Evolutionary conservation across 2,797 vertebrate genomes (phyloP).

Genomic region (Rhynchonycteris naso): DNA sequence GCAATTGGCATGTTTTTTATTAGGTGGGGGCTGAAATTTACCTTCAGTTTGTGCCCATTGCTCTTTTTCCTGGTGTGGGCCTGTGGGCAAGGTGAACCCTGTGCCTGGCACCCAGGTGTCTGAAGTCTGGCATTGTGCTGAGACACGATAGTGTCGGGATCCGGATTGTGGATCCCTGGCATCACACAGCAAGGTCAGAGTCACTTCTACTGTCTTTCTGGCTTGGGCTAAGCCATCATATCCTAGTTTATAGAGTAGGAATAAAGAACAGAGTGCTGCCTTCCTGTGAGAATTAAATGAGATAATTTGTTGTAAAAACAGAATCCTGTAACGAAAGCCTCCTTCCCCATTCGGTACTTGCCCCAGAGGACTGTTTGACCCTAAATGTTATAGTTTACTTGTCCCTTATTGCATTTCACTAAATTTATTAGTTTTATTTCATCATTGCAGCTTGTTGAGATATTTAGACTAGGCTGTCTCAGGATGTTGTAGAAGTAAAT

Average conservation of each 20-base stretch:
- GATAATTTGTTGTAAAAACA: too few relatives aligned
- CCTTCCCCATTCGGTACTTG: neutral
- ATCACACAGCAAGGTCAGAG: rapidly evolving
- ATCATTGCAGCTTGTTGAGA: too few relatives aligned
- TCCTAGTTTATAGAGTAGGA: neutral
- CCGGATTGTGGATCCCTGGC: neutral
- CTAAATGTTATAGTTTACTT: rapidly evolving
- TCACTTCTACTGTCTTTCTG: rapidly evolving
- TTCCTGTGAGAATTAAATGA: neutral
- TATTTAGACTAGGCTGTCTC: neutral
- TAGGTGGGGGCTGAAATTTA: neutral
- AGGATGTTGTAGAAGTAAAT: neutral
- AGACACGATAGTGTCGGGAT: too few relatives aligned
- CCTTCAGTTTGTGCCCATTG: neutral
- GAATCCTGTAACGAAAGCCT: neutral
- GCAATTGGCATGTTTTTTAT: neutral
- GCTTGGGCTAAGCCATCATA: neutral
- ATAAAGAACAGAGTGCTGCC: too few relatives aligned
- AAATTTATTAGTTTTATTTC: neutral
- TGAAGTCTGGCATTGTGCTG: neutral
- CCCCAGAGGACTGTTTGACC: neutral
- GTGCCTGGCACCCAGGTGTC: neutral
- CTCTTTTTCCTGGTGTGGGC: neutral
- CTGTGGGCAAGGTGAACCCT: neutral
- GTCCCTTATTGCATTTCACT: neutral